Evolutionary conservation across 2,888 invertebrate species (phyloP).

Genomic region (Oligia latruncula): DNA sequence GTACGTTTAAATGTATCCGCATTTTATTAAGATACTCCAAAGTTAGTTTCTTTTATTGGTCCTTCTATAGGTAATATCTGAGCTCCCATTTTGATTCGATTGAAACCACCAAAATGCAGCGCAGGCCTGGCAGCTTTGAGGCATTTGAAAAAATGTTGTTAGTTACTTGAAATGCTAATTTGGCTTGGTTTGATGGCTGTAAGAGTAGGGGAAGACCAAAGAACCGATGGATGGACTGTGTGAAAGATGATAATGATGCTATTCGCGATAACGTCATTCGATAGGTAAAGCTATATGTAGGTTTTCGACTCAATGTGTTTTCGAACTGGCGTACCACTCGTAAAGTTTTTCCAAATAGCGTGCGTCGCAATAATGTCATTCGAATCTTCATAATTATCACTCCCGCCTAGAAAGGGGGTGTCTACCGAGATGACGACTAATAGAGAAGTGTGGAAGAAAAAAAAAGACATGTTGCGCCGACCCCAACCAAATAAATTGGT

Average conservation of each 20-base stretch:
- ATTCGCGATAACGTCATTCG: too few relatives aligned
- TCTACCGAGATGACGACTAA: background rate
- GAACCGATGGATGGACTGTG: background rate
- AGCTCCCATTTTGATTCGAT: slow-evolving; percentile 8
- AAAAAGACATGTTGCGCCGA: background rate
- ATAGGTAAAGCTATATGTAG: too few relatives aligned
- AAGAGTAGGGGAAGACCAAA: background rate
- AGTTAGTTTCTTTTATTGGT: slow-evolving; percentile 1
- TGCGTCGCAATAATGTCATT: too few relatives aligned
- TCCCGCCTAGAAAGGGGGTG: background rate
- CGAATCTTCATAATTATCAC: too few relatives aligned
- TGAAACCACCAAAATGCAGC: slow-evolving; percentile 1
- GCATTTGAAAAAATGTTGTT: background rate
- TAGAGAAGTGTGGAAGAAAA: background rate
- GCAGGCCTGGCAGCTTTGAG: background rate
- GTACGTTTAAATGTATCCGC: background rate
- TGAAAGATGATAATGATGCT: background rate
- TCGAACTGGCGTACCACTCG: too few relatives aligned
- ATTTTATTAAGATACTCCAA: slow-evolving; percentile 17
- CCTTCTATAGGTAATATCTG: background rate
- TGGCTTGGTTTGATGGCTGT: background rate
- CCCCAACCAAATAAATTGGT: background rate
- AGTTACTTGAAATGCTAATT: background rate
- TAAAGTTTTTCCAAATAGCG: too few relatives aligned
- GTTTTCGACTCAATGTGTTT: too few relatives aligned